phyloP scores from a whole-genome alignment of 2,797 vertebrate species.

The Eupleurogrammus muticus region DNA sequence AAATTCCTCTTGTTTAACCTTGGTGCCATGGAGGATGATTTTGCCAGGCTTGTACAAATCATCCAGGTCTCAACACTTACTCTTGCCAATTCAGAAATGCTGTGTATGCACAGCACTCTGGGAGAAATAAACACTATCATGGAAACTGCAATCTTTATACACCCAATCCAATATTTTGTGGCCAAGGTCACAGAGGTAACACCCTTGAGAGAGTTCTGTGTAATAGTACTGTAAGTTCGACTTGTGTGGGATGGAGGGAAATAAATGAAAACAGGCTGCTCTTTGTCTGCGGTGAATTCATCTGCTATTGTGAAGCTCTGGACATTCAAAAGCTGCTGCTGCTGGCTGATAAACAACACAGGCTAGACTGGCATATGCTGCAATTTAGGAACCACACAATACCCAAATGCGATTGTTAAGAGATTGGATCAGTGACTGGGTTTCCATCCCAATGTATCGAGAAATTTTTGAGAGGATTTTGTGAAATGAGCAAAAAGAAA shows the following conservation, averaged over 20 bases:
- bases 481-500: no score
- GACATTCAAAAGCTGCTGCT: neutral
- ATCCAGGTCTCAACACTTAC: conserved; percentile 49
- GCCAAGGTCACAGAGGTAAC: conserved; percentile 65
- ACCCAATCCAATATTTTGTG: conserved; percentile 60
- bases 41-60: conserved; percentile 57
- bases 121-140: conserved; percentile 64
- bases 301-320: conserved; percentile 19
- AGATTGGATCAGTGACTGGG: neutral
- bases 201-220: conserved; percentile 40
- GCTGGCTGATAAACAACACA: conserved; percentile 14
- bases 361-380: neutral
- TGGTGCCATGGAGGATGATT: conserved; percentile 52
- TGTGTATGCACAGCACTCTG: conserved; percentile 53
- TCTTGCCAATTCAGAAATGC: conserved; percentile 63
- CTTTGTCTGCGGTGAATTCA: conserved; percentile 22
- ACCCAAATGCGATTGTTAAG: neutral
- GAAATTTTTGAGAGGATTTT: no score
- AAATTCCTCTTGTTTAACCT: conserved; percentile 55
- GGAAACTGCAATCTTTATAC: conserved; percentile 58
- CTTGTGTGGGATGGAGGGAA: conserved; percentile 7
- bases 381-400: neutral
- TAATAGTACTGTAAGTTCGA: conserved; percentile 23
- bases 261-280: conserved; percentile 16
- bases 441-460: no score